phyloP scores from a whole-genome alignment of 2,113 vertebrate species.

The Lathamus discolor region DNA sequence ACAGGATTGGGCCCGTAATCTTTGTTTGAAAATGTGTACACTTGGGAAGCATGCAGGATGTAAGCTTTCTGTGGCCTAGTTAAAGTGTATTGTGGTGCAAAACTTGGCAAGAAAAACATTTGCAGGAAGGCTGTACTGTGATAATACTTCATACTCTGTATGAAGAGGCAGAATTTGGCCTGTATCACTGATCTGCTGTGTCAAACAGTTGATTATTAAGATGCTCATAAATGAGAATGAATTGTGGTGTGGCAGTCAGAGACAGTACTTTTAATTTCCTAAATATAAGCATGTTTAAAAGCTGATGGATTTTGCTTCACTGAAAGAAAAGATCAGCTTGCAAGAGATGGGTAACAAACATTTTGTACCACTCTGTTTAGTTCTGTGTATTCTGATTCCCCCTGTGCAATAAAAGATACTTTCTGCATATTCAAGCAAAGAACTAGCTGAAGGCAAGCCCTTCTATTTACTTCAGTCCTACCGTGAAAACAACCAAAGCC shows the following conservation, averaged over 20 bases:
- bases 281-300: not conserved
- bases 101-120: slow-evolving; percentile 25
- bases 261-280: not conserved
- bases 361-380: not conserved
- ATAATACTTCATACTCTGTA: not conserved
- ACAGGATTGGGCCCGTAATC: not conserved
- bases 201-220: not conserved
- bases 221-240: not conserved
- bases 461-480: not conserved
- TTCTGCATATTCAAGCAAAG: not conserved
- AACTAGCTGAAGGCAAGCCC: not conserved
- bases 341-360: not conserved
- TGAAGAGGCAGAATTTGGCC: slow-evolving; percentile 6
- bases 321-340: not conserved
- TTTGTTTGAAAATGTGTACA: not conserved
- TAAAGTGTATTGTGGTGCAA: not conserved
- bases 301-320: not conserved
- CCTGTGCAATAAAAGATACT: not conserved
- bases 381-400: not conserved
- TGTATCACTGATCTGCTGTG: not conserved
- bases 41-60: slow-evolving; percentile 10
- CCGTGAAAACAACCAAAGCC: not conserved
- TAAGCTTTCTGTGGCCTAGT: slow-evolving; percentile 18
- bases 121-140: not conserved
- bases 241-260: not conserved